Base-by-base conservation (phyloP, 2,888 invertebrate species). In the Myopa tessellatipennis region DNA sequence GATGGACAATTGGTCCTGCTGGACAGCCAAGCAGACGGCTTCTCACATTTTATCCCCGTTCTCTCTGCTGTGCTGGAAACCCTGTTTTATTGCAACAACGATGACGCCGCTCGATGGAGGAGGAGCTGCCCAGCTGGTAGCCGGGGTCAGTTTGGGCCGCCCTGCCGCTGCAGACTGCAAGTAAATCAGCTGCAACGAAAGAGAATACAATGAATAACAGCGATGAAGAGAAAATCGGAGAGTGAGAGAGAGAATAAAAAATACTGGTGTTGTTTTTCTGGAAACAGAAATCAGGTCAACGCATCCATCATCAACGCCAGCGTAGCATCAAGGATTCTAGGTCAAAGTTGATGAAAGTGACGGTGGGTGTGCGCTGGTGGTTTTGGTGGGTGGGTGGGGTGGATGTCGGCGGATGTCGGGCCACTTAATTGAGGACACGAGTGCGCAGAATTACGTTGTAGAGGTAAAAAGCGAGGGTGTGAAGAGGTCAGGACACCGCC, bases 261-360 rank as follows among this genome's bases (percentile, higher is more conserved):
- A 45, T 55, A 14, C 16, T 14, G 38, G 16, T 38, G 16, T 18
- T 12, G 55, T 16, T 52, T 75, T 75, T 65, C 10, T 34, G n/a
- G 45, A 38, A 45, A 60, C 18, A 65, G 77, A 58, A 72, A 75
- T 74, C 72, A 80, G 80, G 80, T 80, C 80, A 80, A 76, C 67
- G 78, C 77, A 77, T 79, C 71, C 72, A 61, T 77, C 78, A 77
- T 58, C 76, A 68, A 26, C 68, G 16, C 52, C 12, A 40, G 76
- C 72, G 67, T 79, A 74, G 71, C 77, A 67, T 78, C 81, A 80
- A 80, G 79, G 77, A 82, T 82, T 80, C 79, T 73, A 79, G 82
- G 81, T 82, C 82, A 82, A 80, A 77, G 78, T 73, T 76, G 16
- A 14, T 79, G 72, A 61, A 18, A 63, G 63, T 55, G 65, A 65